These are phyloP conservation scores for Scaptodrosophila latifasciaeformis DNA, from an alignment of 2,888 invertebrate genomes.

Conservation along the genomic window DNA sequence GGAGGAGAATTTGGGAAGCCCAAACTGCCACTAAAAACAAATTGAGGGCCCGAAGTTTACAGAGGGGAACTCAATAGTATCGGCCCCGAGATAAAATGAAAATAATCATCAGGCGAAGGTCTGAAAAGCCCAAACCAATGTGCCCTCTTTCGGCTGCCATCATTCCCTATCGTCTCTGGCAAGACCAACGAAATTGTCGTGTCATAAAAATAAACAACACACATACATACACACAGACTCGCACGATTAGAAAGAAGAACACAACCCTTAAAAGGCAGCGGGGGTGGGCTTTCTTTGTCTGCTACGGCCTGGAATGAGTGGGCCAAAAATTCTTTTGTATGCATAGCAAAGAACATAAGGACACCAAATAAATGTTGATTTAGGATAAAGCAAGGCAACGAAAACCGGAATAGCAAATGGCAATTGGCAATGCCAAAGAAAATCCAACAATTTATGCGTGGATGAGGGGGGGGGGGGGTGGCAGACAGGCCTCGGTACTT, in stretches of 20 bases:
- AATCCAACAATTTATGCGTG: not conserved
- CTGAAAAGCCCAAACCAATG: too few species aligned
- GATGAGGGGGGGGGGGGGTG: not conserved
- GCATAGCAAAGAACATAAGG: not conserved
- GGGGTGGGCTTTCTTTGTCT: not conserved
- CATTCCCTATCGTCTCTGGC: not conserved
- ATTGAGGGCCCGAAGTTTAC: slow-evolving; percentile 53
- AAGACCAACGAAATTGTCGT: slow-evolving; percentile 42
- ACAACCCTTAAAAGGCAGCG: not conserved
- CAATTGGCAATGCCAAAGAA: not conserved
- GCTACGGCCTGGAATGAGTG: not conserved
- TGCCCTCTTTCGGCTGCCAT: slow-evolving; percentile 23
- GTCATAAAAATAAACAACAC: slow-evolving; percentile 57
- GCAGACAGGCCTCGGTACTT: not conserved
- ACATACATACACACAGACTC: not conserved
- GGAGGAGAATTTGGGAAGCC: not conserved
- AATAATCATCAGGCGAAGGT: slow-evolving; percentile 67
- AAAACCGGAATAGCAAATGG: slow-evolving; percentile 10
- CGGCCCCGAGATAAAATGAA: slow-evolving; percentile 61
- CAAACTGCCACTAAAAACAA: slow-evolving; percentile 59
- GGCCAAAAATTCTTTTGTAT: not conserved
- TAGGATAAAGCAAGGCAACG: slow-evolving; percentile 48
- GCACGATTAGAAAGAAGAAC: not conserved
- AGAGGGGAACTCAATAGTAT: slow-evolving; percentile 18
- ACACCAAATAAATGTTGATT: slow-evolving; percentile 52